Conservation (phyloP, 2,113 vertebrate genomes). For the Cairina moschata region DNA sequence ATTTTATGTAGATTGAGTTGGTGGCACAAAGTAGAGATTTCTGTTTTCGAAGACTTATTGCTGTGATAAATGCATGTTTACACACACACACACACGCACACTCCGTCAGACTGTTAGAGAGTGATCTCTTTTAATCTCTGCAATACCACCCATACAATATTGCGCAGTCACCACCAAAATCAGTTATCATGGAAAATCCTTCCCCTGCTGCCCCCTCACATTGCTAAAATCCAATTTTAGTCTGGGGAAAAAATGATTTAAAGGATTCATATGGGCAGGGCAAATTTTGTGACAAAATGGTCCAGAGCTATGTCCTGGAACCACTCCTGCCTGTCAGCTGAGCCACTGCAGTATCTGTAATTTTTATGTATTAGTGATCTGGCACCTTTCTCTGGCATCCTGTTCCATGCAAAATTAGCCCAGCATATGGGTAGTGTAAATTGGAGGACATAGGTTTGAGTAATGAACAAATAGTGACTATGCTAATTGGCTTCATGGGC, state of each 20-base stretch:
- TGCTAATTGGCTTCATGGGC: conserved; percentile 20
- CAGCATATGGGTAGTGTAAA: conserved; percentile 51
- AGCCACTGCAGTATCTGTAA: conserved; percentile 37
- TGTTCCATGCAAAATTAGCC: conserved; percentile 5
- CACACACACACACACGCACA: no score
- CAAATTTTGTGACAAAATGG: conserved; percentile 7
- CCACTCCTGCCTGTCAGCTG: conserved; percentile 36
- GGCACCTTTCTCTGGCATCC: conserved; percentile 50
- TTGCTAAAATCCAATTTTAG: conserved; percentile 40
- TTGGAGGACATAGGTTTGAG: conserved; percentile 36
- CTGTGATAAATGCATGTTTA: not conserved
- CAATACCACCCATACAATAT: not conserved
- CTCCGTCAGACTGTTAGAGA: not conserved
- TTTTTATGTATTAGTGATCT: conserved; percentile 54
- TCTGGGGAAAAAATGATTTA: not conserved
- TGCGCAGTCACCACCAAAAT: conserved; percentile 2
- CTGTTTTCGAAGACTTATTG: not conserved
- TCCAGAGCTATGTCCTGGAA: conserved; percentile 35
- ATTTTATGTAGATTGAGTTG: not conserved
- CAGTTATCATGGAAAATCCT: conserved; percentile 23
- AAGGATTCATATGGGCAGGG: not conserved
- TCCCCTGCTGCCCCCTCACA: conserved; percentile 14
- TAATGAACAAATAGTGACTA: conserved; percentile 48
- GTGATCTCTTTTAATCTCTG: not conserved
- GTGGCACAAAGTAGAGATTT: not conserved